Conservation (phyloP, 2,888 invertebrate species). For the Actias luna region DNA sequence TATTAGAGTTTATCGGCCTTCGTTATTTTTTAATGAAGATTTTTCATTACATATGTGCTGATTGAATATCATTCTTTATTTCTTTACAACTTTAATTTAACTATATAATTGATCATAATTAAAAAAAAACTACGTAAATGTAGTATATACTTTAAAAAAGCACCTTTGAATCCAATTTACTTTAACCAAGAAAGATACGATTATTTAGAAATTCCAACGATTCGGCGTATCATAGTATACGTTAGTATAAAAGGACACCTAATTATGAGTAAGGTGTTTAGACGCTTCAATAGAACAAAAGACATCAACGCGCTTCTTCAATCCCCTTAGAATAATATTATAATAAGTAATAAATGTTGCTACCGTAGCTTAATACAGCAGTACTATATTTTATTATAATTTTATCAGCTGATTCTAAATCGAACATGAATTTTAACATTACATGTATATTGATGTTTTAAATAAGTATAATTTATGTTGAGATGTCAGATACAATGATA, state of each 20-base stretch:
- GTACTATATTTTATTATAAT: background rate
- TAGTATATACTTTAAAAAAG: background rate
- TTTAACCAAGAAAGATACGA: background rate
- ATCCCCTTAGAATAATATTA: background rate
- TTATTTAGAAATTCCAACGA: background rate
- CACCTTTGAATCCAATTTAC: background rate
- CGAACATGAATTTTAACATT: background rate
- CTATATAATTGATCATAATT: background rate
- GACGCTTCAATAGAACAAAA: conserved; percentile 36
- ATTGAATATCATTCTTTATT: too few species aligned
- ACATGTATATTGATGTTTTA: background rate
- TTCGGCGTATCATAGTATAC: background rate
- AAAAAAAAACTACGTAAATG: background rate
- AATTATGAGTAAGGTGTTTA: background rate
- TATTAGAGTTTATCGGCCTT: too few species aligned
- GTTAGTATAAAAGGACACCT: background rate
- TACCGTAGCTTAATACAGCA: conserved; percentile 35
- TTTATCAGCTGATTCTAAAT: background rate
- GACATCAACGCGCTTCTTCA: conserved; percentile 53
- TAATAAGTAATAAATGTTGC: conserved; percentile 41
- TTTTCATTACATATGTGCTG: too few species aligned
- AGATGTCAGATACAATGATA: conserved; percentile 3
- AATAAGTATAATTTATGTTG: background rate
- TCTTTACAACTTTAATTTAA: too few species aligned
- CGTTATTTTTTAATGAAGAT: too few species aligned